phyloP scores from a whole-genome alignment of 2,113 vertebrate genomes.

The Haemorhous mexicanus region DNA sequence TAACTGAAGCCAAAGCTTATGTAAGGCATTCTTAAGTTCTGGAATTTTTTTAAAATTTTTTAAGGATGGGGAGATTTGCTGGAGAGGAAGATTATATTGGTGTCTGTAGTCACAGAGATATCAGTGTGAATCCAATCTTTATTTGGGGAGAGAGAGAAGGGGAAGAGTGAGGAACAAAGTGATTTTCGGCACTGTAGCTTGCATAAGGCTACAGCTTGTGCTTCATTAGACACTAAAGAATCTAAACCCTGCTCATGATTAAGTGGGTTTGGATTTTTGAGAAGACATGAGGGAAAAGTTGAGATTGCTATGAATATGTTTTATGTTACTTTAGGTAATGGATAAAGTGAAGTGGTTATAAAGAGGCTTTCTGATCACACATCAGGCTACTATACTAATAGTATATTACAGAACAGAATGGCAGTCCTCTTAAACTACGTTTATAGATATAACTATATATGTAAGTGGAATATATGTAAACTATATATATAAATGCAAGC shows the following conservation, averaged over 20 bases:
- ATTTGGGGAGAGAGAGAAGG: not conserved
- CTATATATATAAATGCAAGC: not conserved
- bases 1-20: not conserved
- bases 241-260: not conserved
- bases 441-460: not conserved
- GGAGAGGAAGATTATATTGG: not conserved
- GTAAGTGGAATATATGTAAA: not conserved
- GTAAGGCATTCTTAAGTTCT: not conserved
- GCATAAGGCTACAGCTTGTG: not conserved
- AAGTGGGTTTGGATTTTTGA: not conserved
- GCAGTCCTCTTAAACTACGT: not conserved
- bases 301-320: not conserved
- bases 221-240: not conserved
- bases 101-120: not conserved
- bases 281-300: not conserved
- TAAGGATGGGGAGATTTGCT: not conserved
- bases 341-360: not conserved
- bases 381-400: not conserved
- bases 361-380: not conserved
- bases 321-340: not conserved
- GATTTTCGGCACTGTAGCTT: not conserved
- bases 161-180: not conserved
- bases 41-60: not conserved
- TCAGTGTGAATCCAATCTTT: not conserved
- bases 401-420: no score